Percentiles rank a stretch among this genome's conserved stretches.
These are phyloP conservation scores for Ischnus inquisitorius DNA, from an alignment of 2,888 invertebrate genomes.

Conservation along the genomic window DNA sequence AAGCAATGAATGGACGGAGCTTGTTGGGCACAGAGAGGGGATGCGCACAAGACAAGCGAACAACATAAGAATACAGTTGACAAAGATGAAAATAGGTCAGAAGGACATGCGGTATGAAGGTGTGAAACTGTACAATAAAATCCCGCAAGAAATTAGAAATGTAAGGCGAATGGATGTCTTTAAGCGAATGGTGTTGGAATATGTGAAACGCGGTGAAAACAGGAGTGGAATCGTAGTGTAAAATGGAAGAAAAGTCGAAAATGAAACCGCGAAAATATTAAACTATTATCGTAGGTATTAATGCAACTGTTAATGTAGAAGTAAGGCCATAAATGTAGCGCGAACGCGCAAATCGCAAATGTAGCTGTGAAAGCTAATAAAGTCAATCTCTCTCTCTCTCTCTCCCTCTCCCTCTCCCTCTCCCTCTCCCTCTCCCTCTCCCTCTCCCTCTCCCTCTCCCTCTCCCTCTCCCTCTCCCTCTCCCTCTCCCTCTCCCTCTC, in stretches of 20 bases:
- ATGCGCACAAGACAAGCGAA: slow-evolving; percentile 45
- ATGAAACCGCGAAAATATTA: too few species aligned
- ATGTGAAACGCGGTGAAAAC: neutral
- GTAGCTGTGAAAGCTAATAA: neutral
- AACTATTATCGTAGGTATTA: too few species aligned
- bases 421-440: too few species aligned
- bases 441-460: too few species aligned
- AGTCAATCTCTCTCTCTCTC: neutral
- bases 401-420: too few species aligned
- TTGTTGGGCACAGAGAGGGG: slow-evolving; percentile 2
- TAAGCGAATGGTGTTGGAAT: neutral
- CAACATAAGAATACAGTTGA: neutral
- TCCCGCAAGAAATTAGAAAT: neutral
- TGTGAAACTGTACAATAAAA: neutral
- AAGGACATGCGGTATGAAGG: neutral
- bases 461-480: too few species aligned
- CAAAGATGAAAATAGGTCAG: neutral
- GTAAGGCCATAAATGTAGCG: neutral
- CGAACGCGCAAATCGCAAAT: neutral
- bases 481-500: too few species aligned
- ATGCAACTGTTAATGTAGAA: too few species aligned
- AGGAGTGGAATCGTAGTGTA: neutral
- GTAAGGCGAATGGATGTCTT: neutral
- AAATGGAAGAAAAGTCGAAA: neutral
- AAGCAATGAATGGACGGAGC: neutral